Base-by-base conservation (phyloP, 2,113 vertebrate species). In the Spermophilus dauricus region DNA sequence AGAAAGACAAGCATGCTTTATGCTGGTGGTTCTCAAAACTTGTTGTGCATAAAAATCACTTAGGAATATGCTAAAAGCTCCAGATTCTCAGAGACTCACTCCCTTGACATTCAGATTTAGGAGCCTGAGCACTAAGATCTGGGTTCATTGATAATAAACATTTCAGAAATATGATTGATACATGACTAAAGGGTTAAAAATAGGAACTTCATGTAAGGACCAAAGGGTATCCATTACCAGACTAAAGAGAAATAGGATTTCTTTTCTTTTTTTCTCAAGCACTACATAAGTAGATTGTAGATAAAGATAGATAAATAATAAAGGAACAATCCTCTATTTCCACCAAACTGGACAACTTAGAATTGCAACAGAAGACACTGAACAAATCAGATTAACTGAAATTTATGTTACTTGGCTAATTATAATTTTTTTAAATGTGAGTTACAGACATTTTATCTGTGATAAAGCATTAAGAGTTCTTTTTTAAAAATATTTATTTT, bases 201-300 rank as follows among this genome's bases (percentile, higher is more conserved):
- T 26, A 88, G 1, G 26, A 16, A 32, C 42, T 70, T 30, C 32
- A 81, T 45, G 42, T 45, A 92, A 82, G 42, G 11, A 32, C 8
- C 76, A 88, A 95, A 88, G 16, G 45, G 89, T 53, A 13, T 78
- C 7, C 75, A 39, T 87, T 91, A 24, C 7, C 32, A 39, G 8
- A 93, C 17, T 89, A 95, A 88, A 94, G 2, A 67, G 20, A 61
- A 17, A 85, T 45, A 77, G 28, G 20, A 86, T 89, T 94, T 85
- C 39, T 56, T 80, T 51, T 10, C 2, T 51, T 51, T 51, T 76
- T 84, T 85, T 84, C 91, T 63, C 32, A 77, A 86, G n/a, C 34
- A 76, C 1, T 61, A 1, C 34, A 65, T n/a, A 45, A 18, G 58
- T 3, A 95, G 13, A 73, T 78, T 28, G 80, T 9, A 94, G 48